A percentile compares a stretch with the other conserved stretches of the same genome.
These are phyloP conservation scores for Enteromius viviparus DNA, from an alignment of 2,797 vertebrate genomes.

Conservation along the genomic window DNA sequence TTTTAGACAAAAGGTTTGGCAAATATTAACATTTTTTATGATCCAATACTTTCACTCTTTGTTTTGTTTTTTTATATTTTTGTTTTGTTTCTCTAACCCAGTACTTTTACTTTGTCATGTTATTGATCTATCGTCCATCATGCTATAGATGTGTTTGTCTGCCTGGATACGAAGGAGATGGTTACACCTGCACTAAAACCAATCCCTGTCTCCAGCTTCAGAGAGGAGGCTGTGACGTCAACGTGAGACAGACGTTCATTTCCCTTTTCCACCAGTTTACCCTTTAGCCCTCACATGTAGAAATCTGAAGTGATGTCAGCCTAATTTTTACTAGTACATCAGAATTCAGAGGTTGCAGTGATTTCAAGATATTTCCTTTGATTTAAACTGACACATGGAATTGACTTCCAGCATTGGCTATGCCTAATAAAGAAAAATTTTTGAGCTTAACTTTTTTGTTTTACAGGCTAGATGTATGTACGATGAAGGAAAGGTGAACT, in stretches of 20 bases:
- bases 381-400: background rate
- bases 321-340: background rate
- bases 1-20: background rate
- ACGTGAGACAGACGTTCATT: conserved; percentile 76
- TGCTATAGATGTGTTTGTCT: conserved; percentile 85
- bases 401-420: background rate
- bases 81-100: background rate
- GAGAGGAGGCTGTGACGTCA: conserved; percentile 84
- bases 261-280: background rate
- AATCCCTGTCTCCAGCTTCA: conserved; percentile 81
- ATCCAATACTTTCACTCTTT: background rate
- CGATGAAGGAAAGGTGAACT: conserved; percentile 75
- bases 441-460: background rate
- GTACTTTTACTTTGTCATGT: background rate
- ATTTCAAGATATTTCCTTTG: background rate
- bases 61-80: background rate
- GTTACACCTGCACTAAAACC: conserved; percentile 82
- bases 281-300: background rate
- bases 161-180: conserved; percentile 90
- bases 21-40: background rate
- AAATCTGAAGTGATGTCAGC: background rate
- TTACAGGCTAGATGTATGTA: conserved; percentile 83
- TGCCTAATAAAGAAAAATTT: background rate
- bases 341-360: background rate
- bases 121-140: conserved; percentile 6